phyloP scores from a whole-genome alignment of 2,888 invertebrate species.

The Nezara viridula region DNA sequence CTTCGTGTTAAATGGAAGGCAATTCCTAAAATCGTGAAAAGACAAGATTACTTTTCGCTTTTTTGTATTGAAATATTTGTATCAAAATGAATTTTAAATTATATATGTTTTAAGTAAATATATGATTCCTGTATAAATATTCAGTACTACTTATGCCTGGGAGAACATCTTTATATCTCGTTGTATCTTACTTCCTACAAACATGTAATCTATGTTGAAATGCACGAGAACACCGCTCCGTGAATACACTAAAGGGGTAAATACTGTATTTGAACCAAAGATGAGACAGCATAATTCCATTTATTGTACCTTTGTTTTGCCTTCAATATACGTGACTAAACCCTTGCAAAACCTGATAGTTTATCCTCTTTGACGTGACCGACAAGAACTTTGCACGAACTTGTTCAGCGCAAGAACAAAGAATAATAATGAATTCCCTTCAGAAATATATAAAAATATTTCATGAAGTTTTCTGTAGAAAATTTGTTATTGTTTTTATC shows the following conservation, averaged over 20 bases:
- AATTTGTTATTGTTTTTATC: too few species aligned
- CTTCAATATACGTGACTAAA: background rate
- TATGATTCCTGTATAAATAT: background rate
- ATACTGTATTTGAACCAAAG: conserved; percentile 11
- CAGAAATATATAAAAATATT: too few species aligned
- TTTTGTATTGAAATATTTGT: too few species aligned
- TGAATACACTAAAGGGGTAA: background rate
- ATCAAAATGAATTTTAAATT: too few species aligned
- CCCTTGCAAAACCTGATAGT: conserved; percentile 1
- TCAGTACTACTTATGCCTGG: background rate
- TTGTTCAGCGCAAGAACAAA: background rate
- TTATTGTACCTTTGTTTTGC: conserved; percentile 12
- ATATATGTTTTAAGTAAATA: too few species aligned
- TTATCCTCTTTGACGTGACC: background rate
- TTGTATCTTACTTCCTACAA: background rate
- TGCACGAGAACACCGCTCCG: background rate
- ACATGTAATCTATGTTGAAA: background rate
- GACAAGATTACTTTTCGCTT: too few species aligned
- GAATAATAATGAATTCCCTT: background rate
- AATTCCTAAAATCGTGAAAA: too few species aligned
- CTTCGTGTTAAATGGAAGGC: too few species aligned
- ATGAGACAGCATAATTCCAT: background rate
- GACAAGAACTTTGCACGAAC: background rate
- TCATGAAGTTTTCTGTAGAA: too few species aligned
- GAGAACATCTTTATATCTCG: background rate